Base-by-base conservation (phyloP, 2,888 invertebrate species). In the Alsophila aescularia region DNA sequence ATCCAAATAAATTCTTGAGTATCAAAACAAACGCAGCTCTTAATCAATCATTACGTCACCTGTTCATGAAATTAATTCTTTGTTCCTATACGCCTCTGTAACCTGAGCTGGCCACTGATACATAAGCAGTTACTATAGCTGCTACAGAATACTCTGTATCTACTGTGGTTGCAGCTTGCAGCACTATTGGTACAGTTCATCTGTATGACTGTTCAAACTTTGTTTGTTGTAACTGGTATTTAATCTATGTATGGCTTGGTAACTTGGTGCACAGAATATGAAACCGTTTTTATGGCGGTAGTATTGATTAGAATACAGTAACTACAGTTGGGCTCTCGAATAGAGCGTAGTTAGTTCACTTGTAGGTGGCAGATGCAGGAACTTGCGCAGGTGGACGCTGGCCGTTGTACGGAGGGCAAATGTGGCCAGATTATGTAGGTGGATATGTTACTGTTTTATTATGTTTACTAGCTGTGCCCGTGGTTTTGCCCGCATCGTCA, bases 281-380 rank as follows among this genome's bases (percentile, higher is more conserved):
- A 1, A 5, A 5, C 24, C 1, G 24, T 24, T 29, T 9, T n/a
- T 29, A 29, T 29, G 29, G 10, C n/a, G 9, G 29, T n/a, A 8
- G 29, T n/a, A 10, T 6, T 13, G 8, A 14, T 27, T 14, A 15
- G n/a, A 6, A 15, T 1, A 6, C 7, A 16, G 42, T 42, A 9
- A 6, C 2, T 42, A 27, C 2, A 10, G 41, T 2, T 5, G 12
- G 2, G 21, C 8, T n/a, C 16, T 9, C 4, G 39, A 2, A 6
- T 18, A 15, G 6, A 9, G 32, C 39, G 24, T 52, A 44, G 44
- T 39, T 37, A 49, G 12, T 44, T 27, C 39, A 43, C 43, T 35
- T n/a, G 43, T 2, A 14, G 37, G 5, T 2, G 56, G 66, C 74
- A 75, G 72, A 67, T 75, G 75, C 65, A n/a, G n/a, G n/a, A n/a